Base-by-base conservation (phyloP, 1,140 invertebrate genomes). In the Melanaphis sacchari region DNA sequence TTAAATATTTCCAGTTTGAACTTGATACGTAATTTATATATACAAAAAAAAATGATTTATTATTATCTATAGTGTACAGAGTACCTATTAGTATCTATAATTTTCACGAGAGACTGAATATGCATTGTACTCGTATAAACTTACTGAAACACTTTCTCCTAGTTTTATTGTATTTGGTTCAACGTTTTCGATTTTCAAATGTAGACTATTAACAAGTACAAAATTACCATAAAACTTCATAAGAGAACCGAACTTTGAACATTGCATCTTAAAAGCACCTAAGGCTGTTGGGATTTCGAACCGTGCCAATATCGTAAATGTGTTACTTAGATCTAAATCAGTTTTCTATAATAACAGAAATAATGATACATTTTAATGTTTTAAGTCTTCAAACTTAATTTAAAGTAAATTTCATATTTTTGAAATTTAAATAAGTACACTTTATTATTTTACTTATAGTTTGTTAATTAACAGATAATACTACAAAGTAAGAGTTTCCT, bases 181-280 rank as follows among this genome's bases (percentile, higher is more conserved):
- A 41, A 93, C 46, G 41, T 93, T 85, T 93, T 36, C 66, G 38
- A 93, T 49, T 41, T 85, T 49, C 38, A 93, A 93, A 54, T 93
- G 81, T 54, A 93, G 54, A 82, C 91, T 93, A 54, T 93, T 93
- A n/a, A 93, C 91, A 54, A 93, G 91, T 93, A 93, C 41, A 54
- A 93, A 93, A 59, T 93, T 93, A 76, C 91, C 91, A 85, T 84
- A 38, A 15, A 93, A 93, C 24, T 85, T 93, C 31, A 82, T 36
- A 43, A 81, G n/a, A 11, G 91, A 36, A 49, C n/a, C 43, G 18
- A 52, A 84, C 52, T 84, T 85, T 41, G 81, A 85, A 93, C 91
- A 93, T 41, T 93, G 91, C 9, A 93, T 52, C 46, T 93, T 93
- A 85, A 93, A 93, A 54, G 46, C 91, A 18, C 91, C 91, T 52